Conservation (phyloP, 2,888 invertebrate genomes). For the Polietes domitor region DNA sequence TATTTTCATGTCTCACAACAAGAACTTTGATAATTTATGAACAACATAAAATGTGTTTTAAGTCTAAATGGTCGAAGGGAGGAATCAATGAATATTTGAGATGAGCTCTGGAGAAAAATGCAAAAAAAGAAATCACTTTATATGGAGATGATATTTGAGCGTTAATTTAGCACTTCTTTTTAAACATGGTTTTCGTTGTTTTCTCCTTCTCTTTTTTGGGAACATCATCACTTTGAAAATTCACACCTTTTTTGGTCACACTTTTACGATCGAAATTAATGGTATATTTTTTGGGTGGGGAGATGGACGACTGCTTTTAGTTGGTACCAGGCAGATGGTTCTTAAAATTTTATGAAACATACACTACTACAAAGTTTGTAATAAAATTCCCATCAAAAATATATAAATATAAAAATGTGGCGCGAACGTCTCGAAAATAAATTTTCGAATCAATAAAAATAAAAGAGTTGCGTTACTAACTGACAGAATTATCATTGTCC, state of each 20-base stretch:
- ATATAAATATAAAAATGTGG: too few species aligned
- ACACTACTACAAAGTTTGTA: too few species aligned
- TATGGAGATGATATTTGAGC: neutral
- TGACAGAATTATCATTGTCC: too few species aligned
- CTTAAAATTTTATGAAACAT: too few species aligned
- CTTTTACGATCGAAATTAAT: neutral
- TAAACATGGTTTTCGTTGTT: neutral
- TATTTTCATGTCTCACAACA: neutral
- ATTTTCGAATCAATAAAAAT: too few species aligned
- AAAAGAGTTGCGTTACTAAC: too few species aligned
- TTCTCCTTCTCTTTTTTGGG: too few species aligned
- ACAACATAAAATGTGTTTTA: slow-evolving; percentile 17
- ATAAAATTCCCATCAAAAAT: too few species aligned
- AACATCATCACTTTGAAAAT: neutral
- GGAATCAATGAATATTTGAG: neutral
- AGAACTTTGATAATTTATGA: neutral
- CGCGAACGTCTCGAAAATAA: too few species aligned
- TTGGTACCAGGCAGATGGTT: too few species aligned
- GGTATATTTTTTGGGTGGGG: neutral
- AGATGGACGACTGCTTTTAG: neutral
- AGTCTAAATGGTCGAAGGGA: neutral
- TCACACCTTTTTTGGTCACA: slow-evolving; percentile 11
- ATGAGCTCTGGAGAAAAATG: too few species aligned
- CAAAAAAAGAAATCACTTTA: too few species aligned
- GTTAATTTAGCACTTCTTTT: neutral